These are phyloP conservation scores for Acheta domesticus DNA, from an alignment of 2,888 invertebrate genomes.

Conservation along the genomic window DNA sequence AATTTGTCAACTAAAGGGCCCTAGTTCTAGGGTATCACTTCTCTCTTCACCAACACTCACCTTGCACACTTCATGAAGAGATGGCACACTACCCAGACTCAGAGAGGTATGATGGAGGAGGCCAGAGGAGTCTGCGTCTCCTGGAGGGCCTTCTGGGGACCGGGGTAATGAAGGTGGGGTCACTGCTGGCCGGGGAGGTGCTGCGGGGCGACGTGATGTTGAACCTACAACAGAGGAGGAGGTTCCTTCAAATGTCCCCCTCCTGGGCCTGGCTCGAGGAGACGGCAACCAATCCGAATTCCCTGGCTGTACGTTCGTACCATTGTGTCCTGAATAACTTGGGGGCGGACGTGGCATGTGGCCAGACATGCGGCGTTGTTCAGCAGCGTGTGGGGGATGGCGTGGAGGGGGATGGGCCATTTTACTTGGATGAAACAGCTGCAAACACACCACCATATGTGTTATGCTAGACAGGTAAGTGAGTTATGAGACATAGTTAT, in stretches of 20 bases:
- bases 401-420: slow-evolving; percentile 43
- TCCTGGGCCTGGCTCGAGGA: slow-evolving; percentile 40
- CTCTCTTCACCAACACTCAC: slow-evolving; percentile 42
- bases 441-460: slow-evolving; percentile 24
- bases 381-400: slow-evolving; percentile 44
- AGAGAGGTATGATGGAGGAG: slow-evolving; percentile 61
- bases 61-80: slow-evolving; percentile 70
- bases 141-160: slow-evolving; percentile 52
- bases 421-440: slow-evolving; percentile 37
- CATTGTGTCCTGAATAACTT: slow-evolving; percentile 43
- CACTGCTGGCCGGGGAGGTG: slow-evolving; percentile 57
- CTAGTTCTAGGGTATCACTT: no score
- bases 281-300: background rate
- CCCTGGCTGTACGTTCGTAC: slow-evolving; percentile 37
- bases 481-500: no score
- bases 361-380: slow-evolving; percentile 43
- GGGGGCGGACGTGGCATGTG: slow-evolving; percentile 39
- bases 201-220: slow-evolving; percentile 53
- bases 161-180: slow-evolving; percentile 60
- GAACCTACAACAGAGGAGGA: slow-evolving; percentile 45
- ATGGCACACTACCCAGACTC: slow-evolving; percentile 73
- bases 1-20: no score
- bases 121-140: slow-evolving; percentile 47
- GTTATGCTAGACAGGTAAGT: background rate
- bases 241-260: slow-evolving; percentile 43